These are phyloP conservation scores for Hydropsyche tenuis DNA, from an alignment of 1,140 invertebrate species.

Conservation along the genomic window DNA sequence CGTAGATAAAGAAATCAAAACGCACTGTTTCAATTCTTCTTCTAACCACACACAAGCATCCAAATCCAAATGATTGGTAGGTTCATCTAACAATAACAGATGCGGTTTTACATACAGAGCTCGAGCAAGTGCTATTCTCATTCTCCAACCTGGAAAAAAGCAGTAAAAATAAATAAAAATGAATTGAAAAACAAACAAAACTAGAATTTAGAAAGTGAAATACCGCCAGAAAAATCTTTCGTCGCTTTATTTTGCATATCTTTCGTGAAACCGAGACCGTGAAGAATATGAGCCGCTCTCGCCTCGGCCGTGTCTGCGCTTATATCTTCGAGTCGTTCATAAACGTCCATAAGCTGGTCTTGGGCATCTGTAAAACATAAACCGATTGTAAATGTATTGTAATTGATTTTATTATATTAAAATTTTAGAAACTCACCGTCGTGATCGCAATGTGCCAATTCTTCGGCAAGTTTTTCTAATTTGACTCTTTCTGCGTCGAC, in stretches of 20 bases:
- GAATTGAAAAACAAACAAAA: slow-evolving; percentile 42
- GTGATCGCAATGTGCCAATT: slow-evolving; percentile 84
- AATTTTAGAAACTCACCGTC: slow-evolving; percentile 66
- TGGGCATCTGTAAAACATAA: slow-evolving; percentile 73
- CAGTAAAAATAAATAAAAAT: neutral
- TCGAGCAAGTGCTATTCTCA: slow-evolving; percentile 98
- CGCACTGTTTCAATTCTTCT: slow-evolving; percentile 91
- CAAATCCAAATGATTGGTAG: slow-evolving; percentile 98
- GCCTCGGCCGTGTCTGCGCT: slow-evolving; percentile 94
- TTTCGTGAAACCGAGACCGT: slow-evolving; percentile 95
- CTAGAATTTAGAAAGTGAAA: slow-evolving; percentile 27
- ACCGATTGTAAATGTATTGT: neutral
- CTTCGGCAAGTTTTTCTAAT: slow-evolving; percentile 92
- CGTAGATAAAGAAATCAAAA: slow-evolving; percentile 35
- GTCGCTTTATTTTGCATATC: slow-evolving; percentile 93
- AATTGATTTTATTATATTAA: neutral
- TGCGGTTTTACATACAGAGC: slow-evolving; percentile 92
- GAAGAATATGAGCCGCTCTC: slow-evolving; percentile 91
- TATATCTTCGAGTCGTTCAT: slow-evolving; percentile 97
- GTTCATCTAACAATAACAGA: slow-evolving; percentile 92
- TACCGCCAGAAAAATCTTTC: slow-evolving; percentile 90
- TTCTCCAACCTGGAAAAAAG: slow-evolving; percentile 85
- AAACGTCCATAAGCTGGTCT: slow-evolving; percentile 97
- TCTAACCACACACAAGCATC: slow-evolving; percentile 99
- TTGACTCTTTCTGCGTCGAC: slow-evolving; percentile 94